Evolutionary conservation across 1,140 invertebrate genomes (phyloP).

Genomic region (Bactericera cockerelli): DNA sequence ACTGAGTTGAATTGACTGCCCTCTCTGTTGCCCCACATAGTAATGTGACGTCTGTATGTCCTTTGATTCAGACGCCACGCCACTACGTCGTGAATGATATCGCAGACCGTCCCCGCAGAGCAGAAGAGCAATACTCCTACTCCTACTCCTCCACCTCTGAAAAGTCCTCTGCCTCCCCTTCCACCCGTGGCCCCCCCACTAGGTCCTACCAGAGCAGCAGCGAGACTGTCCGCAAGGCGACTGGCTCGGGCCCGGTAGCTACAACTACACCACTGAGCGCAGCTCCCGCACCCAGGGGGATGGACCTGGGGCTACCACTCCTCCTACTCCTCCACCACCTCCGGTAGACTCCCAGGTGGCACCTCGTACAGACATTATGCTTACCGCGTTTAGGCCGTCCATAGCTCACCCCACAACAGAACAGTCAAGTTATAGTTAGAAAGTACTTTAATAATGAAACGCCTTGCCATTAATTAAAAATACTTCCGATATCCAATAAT

Average conservation of each 20-base stretch:
- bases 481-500: too few relatives aligned
- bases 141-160: constrained; percentile 44
- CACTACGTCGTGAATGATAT: constrained; percentile 68
- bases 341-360: constrained; percentile 60
- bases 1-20: too few relatives aligned
- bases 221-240: constrained; percentile 44
- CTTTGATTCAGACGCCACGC: constrained; percentile 49
- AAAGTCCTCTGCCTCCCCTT: constrained; percentile 30
- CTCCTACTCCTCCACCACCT: constrained; percentile 55
- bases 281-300: constrained; percentile 41
- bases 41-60: constrained; percentile 18
- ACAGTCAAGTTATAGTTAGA: too few relatives aligned
- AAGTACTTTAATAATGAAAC: too few relatives aligned
- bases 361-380: constrained; percentile 67
- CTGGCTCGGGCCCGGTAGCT: constrained; percentile 42
- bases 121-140: constrained; percentile 66
- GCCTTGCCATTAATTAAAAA: too few relatives aligned
- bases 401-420: too few relatives aligned
- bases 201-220: constrained; percentile 44
- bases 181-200: constrained; percentile 33
- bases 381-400: constrained; percentile 60
- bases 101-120: constrained; percentile 45
- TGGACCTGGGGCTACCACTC: constrained; percentile 59
- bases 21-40: too few relatives aligned
- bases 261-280: constrained; percentile 56